Evolutionary conservation across 2,888 invertebrate genomes (phyloP).

Genomic region (Synergus laeviventris): DNA sequence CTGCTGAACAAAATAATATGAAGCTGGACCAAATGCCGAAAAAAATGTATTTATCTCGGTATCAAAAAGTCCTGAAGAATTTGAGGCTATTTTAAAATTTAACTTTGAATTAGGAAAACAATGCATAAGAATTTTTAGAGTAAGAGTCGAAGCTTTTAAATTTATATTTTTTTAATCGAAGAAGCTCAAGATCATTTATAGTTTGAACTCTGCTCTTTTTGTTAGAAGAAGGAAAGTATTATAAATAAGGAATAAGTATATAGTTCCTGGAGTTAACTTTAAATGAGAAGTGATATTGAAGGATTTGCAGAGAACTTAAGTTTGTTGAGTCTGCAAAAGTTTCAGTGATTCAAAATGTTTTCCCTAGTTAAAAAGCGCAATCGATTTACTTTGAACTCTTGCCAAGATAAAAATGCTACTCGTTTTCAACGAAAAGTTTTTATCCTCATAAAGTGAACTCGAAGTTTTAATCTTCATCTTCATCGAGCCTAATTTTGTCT

Average conservation of each 20-base stretch:
- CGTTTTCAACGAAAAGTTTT: neutral
- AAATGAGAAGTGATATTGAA: neutral
- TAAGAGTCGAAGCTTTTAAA: neutral
- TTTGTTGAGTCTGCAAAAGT: neutral
- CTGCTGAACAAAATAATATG: neutral
- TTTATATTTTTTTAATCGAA: neutral
- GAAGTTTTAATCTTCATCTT: neutral
- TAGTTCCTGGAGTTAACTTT: neutral
- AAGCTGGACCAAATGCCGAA: neutral
- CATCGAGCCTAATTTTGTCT: neutral
- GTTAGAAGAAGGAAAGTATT: neutral
- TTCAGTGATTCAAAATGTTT: neutral
- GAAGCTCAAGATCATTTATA: neutral
- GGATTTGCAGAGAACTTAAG: neutral
- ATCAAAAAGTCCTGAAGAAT: neutral
- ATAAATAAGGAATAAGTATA: neutral
- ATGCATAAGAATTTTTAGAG: too few relatives aligned
- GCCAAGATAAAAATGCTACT: neutral
- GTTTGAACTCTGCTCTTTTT: neutral
- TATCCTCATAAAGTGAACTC: neutral
- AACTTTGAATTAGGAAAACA: neutral
- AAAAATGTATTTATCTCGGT: neutral
- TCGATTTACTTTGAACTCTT: neutral
- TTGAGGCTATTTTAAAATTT: neutral
- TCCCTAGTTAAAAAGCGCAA: neutral